Conservation (phyloP, 1,140 invertebrate species). For the Drosophila melanogaster region Release_6_plus_ISO1_MT NT_033779.5:7305001-7305500, state of each 20-base stretch:
- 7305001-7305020: constrained; percentile 50
- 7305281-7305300: constrained; percentile 56
- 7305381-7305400: too few species aligned
- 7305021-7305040: constrained; percentile 31
- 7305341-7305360: neutral
- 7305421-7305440: too few species aligned
- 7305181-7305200: constrained; percentile 72
- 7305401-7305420: too few species aligned
- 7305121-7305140: constrained; percentile 30
- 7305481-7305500: neutral
- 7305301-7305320: constrained; percentile 25
- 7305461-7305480: too few species aligned
- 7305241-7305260: constrained; percentile 47
- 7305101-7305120: constrained; percentile 30
- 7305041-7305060: constrained; percentile 52
- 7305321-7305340: constrained; percentile 10
- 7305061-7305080: constrained; percentile 47
- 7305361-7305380: neutral
- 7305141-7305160: constrained; percentile 66
- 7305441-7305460: too few species aligned
- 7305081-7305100: constrained; percentile 52
- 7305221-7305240: constrained; percentile 61
- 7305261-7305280: constrained; percentile 65
- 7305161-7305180: constrained; percentile 56
- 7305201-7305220: constrained; percentile 64